Base-by-base conservation (phyloP, 2,888 invertebrate species). In the Acanthosepion pharaonis region DNA sequence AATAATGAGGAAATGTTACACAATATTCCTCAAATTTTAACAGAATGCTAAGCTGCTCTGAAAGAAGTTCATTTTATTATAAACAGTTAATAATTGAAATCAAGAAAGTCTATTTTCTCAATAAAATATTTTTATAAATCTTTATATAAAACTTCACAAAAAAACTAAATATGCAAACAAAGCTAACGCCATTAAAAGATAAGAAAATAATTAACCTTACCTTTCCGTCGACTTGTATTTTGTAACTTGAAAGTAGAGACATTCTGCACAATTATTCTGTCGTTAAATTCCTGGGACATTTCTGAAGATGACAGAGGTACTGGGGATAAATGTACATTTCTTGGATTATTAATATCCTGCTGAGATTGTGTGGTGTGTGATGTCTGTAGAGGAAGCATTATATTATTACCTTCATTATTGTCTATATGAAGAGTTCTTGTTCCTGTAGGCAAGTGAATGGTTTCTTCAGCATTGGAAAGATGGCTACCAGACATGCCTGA, bases 171-270 rank as follows among this genome's bases (percentile, higher is more conserved):
- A 59, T 15, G 0, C 1, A 5, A 5, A 25, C 20, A 59, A 59
- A 59, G 20, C 5, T 0, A 59, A 59, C 23, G 20, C 23, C 23
- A 59, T 23, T 59, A 59, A 59, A 9, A 78, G n/a, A 78, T 78
- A 11, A 78, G 28, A 78, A 28, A 15, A n/a, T 78, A 78, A 78
- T n/a, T n/a, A 93, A 25, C 51, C 93, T 93, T 20, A 93, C 93
- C 93, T 93, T 93, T 93, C 28, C 93, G 28, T 20, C 49, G 51
- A n/a, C 53, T 93, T 15, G n/a, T 53, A 28, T 93, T 93, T n/a
- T 28, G 93, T 6, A 93, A n/a, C 49, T 93, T 93, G 28, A 51
- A 53, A n/a, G 33, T 20, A n/a, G 93, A 53, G 5, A 51, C 49
- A n/a, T 93, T 49, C 51, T 93, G 93, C 8, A 93, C 51, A 53